Evolutionary conservation across 2,113 vertebrate genomes (phyloP), one percentile per base, ranked within the genome.

Genomic region (Oostethus manadensis): DNA sequence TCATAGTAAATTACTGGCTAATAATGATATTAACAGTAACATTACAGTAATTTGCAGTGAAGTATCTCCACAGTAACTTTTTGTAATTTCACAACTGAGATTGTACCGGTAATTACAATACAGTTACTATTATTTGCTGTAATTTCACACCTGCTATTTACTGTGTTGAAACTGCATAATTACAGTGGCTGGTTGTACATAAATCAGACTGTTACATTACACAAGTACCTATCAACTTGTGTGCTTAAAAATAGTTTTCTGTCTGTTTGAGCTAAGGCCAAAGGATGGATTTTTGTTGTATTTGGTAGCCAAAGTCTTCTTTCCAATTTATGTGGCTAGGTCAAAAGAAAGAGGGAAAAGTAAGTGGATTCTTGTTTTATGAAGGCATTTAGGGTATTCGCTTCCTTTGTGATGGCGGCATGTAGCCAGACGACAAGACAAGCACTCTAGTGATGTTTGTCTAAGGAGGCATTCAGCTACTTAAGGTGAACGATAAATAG

Each of bases 231-330:
- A 58, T 80, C 74, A 74, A 54, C 67, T 49, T 73, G 70, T 70
- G 72, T 72, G 51, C 13, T 33, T 62, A 74, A 65, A 76, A 80
- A 81, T 73, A 20, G 66, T 70, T 71, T 64, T 62, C 68, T 61
- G 69, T 69, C 58, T 55, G 76, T 74, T 69, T 78, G 70, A 72
- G 76, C 58, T 23, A n/a, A 58, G 76, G 80, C 82, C 80, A 84
- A 58, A 20, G 48, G 49, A 69, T 26, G 70, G 73, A 79, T 77
- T 73, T 80, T 60, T 60, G 54, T 46, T 70, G 60, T 58, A 51
- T 6, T 14, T 49, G 67, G 61, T 20, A 51, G 65, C 67, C 73
- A 67, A 70, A 54, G 60, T 62, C 61, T 65, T 75, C 50, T 61
- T 14, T 42, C 38, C 14, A 33, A 33, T 65, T 23, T 58, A 78